Conservation (phyloP, 2,888 invertebrate genomes). For the Cantharis rustica region DNA sequence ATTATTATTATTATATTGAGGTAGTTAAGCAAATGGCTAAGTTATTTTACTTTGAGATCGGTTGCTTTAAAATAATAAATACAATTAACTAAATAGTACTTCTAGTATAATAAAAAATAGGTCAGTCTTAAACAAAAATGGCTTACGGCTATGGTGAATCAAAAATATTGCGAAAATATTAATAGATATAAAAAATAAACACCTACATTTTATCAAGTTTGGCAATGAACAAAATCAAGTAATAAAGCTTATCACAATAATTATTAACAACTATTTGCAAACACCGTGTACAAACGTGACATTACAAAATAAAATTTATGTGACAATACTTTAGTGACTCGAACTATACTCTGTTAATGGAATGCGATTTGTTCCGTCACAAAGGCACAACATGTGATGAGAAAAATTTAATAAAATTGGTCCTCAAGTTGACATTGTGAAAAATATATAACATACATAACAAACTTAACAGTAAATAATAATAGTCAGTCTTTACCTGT, state of each 20-base stretch:
- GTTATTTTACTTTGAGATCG: background rate
- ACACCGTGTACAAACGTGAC: constrained; percentile 28
- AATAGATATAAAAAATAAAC: background rate
- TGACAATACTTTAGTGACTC: background rate
- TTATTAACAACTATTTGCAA: constrained; percentile 12
- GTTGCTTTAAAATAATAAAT: background rate
- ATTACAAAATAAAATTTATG: background rate
- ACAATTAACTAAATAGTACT: background rate
- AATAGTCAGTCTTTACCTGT: constrained; percentile 40
- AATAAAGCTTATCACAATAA: background rate
- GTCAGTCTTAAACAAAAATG: constrained; percentile 58
- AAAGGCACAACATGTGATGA: constrained; percentile 48
- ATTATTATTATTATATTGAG: constrained; percentile 39
- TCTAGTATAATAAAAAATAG: constrained; percentile 37
- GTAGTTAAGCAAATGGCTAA: constrained; percentile 44
- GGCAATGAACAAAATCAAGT: background rate
- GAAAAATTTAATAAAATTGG: constrained; percentile 40
- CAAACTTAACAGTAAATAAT: constrained; percentile 39
- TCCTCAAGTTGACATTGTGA: constrained; percentile 31
- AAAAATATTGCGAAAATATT: constrained; percentile 26
- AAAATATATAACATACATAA: constrained; percentile 10
- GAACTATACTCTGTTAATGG: constrained; percentile 38
- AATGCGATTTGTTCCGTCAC: constrained; percentile 37
- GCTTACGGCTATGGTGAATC: constrained; percentile 40
- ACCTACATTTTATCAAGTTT: background rate